phyloP scores from a whole-genome alignment of 2,888 invertebrate genomes.

The Metopia argyrocephala region DNA sequence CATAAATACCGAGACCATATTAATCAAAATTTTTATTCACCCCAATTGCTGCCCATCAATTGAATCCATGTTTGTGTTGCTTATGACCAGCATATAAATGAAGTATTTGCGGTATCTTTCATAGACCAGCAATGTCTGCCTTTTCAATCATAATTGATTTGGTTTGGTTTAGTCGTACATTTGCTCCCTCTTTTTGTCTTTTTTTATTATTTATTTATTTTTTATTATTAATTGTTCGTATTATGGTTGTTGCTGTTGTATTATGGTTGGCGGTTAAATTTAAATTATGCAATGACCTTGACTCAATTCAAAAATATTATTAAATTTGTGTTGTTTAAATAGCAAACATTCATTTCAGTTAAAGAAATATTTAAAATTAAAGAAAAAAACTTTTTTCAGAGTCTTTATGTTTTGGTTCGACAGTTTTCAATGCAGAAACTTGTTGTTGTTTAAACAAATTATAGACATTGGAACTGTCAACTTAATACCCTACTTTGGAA shows the following conservation, averaged over 20 bases:
- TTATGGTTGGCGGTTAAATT: neutral
- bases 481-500: too few species aligned
- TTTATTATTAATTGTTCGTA: neutral
- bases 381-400: too few species aligned
- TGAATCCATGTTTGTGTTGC: neutral
- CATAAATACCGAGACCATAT: too few species aligned
- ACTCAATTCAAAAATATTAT: conserved; percentile 33
- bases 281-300: conserved; percentile 42
- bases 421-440: too few species aligned
- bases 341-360: too few species aligned
- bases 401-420: too few species aligned
- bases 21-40: neutral
- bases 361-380: too few species aligned
- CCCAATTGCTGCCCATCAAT: neutral
- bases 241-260: neutral
- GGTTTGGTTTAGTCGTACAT: neutral
- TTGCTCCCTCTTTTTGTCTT: neutral
- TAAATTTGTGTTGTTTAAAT: too few species aligned
- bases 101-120: neutral
- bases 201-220: neutral
- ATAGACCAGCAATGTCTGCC: neutral
- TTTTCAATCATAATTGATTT: neutral
- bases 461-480: too few species aligned
- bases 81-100: neutral
- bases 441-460: too few species aligned